A percentile compares a stretch with the other conserved stretches of the same genome.
Conservation (phyloP, 2,888 invertebrate genomes). For the Carpatolechia fugitivella region DNA sequence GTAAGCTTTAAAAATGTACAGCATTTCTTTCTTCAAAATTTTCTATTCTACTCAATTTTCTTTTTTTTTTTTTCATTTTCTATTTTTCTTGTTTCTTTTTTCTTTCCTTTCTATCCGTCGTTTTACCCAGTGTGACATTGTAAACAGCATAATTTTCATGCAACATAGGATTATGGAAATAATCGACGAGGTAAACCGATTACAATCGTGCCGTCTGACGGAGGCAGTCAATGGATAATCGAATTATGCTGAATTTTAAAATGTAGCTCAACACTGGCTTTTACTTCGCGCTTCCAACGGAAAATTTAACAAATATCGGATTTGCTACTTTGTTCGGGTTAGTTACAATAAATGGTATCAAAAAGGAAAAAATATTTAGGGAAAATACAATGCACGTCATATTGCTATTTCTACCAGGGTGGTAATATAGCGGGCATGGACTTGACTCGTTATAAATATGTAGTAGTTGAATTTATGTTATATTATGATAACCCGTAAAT, state of each 20-base stretch:
- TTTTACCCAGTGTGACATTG: background rate
- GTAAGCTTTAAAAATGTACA: no score
- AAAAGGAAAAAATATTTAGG: background rate
- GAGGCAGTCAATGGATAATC: slow-evolving; percentile 1
- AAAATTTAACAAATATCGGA: background rate
- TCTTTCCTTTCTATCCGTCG: no score
- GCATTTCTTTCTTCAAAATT: no score
- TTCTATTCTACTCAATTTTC: no score
- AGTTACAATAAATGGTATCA: background rate
- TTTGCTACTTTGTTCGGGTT: no score
- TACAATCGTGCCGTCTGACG: slow-evolving; percentile 1
- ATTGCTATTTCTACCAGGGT: no score
- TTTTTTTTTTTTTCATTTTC: no score
- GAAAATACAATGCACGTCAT: background rate
- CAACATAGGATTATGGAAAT: slow-evolving; percentile 9
- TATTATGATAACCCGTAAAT: no score
- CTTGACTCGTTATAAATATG: no score
- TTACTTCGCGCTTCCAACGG: background rate
- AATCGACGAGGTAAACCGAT: background rate
- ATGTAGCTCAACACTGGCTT: background rate
- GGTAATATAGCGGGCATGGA: no score
- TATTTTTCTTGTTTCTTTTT: no score
- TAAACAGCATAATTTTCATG: background rate
- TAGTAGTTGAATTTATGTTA: no score
- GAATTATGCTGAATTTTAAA: slow-evolving; percentile 6